Evolutionary conservation across 2,888 invertebrate genomes (phyloP), one percentile per base, ranked within the genome.

Genomic region (Thalpophila matura): DNA sequence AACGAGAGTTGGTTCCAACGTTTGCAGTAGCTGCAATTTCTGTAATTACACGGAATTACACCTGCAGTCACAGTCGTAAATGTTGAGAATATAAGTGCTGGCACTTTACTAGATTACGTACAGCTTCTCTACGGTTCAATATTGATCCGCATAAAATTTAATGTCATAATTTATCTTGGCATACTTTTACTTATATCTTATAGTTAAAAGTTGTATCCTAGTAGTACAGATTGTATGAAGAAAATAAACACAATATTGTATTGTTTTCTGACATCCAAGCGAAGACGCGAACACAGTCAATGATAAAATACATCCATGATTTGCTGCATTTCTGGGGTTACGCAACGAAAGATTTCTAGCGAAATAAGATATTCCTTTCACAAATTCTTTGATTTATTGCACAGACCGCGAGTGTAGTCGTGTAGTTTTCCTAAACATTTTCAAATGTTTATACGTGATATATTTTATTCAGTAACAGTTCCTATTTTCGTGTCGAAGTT

Each of bases 381-480:
- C 33, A 55, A 33, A 26, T 33, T 31, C 9, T 27, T 45, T 65
- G 65, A 65, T 65, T 55, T 64, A 38, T 65, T 9, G n/a, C 31
- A 22, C 16, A 50, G 4, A 31, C 29, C 22, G 35, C 4, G 4
- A 42, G 20, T 58, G 4, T 16, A 16, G 1, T 29, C 10, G 20
- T 9, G 16, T 33, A 22, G 45, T 18, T 3, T 40, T 33, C 18
- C 35, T 33, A 35, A 63, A 56, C n/a, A 47, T 35, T 47, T 42
- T 27, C n/a, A 10, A 24, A 45, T 16, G 10, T 29, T 22, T 20
- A 18, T 35, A 47, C 24, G 27, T 35, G 57, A 22, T 18, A 56
- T 38, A 47, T 65, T 57, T 57, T 64, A 65, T 64, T 65, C 45
- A 56, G 18, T n/a, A 7, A n/a, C 7, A 10, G 20, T 47, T n/a